Base-by-base conservation (phyloP, 2,113 vertebrate genomes). In the Donacobius atricapilla region DNA sequence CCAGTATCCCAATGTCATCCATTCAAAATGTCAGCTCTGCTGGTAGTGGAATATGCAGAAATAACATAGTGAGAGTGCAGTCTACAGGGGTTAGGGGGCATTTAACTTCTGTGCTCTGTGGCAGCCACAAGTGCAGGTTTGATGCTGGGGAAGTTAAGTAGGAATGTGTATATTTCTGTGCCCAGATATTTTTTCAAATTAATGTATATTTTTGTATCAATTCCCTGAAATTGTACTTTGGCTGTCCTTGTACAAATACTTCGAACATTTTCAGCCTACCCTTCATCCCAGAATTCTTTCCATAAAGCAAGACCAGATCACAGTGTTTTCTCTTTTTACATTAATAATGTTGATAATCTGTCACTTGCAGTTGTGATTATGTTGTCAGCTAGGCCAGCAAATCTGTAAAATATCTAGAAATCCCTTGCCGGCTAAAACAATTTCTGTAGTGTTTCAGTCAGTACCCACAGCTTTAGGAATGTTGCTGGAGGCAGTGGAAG, bases 381-480 rank as follows among this genome's bases (percentile, higher is more conserved):
- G 94, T 95, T 98, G 98, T 98, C 98, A 98, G 95, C 95, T 90
- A 79, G 71, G 77, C 93, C 97, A 96, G 97, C 97, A 98, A 98
- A 98, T 98, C 97, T 98, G 96, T 98, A 96, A 98, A 98, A 97
- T 97, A 97, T 97, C 97, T 95, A 72, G 93, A 97, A 97, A 97
- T 97, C 97, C 96, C 97, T 96, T 47, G 93, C 95, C 3, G 39
- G 87, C 96, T 97, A 33, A 95, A 97, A 97, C 97, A 95, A 95
- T 98, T 97, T 96, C 97, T 83, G 83, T 80, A 97, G 96, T 97
- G 90, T 96, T 98, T 97, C 97, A 94, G 92, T 96, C 57, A 94
- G 92, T 96, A 93, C 91, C 84, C 89, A 83, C 89, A 94, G 97
- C 95, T 93, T 91, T 31, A 73, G 94, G 93, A 97, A 90, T 85